Conservation (phyloP, 1,140 invertebrate genomes). For the Schlechtendalia chinensis region DNA sequence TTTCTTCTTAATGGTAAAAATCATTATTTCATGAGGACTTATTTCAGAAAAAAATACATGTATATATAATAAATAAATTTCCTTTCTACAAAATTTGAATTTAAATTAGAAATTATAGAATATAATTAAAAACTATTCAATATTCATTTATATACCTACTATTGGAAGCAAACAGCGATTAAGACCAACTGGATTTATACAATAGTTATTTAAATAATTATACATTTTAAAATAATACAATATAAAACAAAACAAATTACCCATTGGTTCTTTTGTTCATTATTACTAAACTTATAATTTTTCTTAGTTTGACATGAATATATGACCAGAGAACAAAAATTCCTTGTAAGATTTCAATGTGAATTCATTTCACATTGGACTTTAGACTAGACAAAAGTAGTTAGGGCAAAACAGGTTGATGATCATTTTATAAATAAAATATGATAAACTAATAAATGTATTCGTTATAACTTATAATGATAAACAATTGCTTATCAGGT, state of each 20-base stretch:
- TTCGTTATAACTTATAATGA: background rate
- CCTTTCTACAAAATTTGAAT: background rate
- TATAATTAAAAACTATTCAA: background rate
- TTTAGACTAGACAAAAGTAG: slow-evolving; percentile 40
- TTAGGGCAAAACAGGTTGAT: background rate
- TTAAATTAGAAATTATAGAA: background rate
- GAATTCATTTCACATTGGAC: background rate
- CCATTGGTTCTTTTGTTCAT: background rate
- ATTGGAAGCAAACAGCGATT: background rate
- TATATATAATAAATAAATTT: background rate
- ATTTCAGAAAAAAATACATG: background rate
- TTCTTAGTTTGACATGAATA: background rate
- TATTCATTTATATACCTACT: background rate
- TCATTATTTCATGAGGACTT: background rate
- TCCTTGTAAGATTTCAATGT: background rate
- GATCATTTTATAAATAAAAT: background rate
- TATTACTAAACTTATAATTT: background rate
- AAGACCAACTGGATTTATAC: background rate
- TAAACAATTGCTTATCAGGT: background rate
- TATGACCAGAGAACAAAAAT: slow-evolving; percentile 1
- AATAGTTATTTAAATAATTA: background rate
- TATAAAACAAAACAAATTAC: background rate
- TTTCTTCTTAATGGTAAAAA: background rate
- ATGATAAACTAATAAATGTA: background rate
- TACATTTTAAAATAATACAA: too few species aligned